A percentile compares a stretch with the other conserved stretches of the same genome.
phyloP scores from a whole-genome alignment of 2,797 vertebrate species.

The Trachurus trachurus region DNA sequence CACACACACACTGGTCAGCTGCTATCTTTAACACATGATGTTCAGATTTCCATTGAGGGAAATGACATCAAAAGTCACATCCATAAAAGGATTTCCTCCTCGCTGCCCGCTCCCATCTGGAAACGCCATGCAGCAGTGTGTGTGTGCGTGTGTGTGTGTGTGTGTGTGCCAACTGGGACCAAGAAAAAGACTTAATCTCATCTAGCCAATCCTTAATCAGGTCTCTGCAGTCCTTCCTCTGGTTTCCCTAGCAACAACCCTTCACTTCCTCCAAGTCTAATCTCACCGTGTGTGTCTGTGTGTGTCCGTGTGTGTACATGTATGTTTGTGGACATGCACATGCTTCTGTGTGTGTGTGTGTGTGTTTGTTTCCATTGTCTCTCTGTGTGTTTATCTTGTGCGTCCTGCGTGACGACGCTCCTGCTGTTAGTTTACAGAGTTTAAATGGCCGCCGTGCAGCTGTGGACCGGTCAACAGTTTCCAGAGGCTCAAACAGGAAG shows the following conservation, averaged over 20 bases:
- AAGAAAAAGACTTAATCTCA: constrained; percentile 51
- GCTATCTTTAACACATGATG: constrained; percentile 32
- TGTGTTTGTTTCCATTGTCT: not conserved
- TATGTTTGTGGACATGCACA: constrained; percentile 18
- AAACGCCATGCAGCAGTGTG: constrained; percentile 4
- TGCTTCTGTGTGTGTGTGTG: not conserved
- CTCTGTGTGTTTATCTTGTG: not conserved
- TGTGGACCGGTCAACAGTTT: constrained; percentile 68
- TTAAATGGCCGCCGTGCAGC: constrained; percentile 44
- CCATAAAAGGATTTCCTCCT: constrained; percentile 59
- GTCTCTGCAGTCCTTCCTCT: constrained; percentile 56
- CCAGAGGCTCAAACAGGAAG: constrained; percentile 78
- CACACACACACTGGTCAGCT: constrained; percentile 16
- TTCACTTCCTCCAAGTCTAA: constrained; percentile 52
- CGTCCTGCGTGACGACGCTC: not conserved
- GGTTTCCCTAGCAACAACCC: constrained; percentile 66
- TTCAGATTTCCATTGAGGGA: constrained; percentile 3
- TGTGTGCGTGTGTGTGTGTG: not conserved
- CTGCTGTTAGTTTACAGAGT: not conserved
- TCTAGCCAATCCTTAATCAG: constrained; percentile 68
- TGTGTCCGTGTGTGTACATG: constrained; percentile 22
- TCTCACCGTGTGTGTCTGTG: constrained; percentile 19
- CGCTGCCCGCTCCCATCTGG: constrained; percentile 10
- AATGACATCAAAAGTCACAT: constrained; percentile 29
- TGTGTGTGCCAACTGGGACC: not conserved